Evolutionary conservation across 2,888 invertebrate species (phyloP), one percentile per base, ranked within the genome.

Genomic region (Eristalis arbustorum): DNA sequence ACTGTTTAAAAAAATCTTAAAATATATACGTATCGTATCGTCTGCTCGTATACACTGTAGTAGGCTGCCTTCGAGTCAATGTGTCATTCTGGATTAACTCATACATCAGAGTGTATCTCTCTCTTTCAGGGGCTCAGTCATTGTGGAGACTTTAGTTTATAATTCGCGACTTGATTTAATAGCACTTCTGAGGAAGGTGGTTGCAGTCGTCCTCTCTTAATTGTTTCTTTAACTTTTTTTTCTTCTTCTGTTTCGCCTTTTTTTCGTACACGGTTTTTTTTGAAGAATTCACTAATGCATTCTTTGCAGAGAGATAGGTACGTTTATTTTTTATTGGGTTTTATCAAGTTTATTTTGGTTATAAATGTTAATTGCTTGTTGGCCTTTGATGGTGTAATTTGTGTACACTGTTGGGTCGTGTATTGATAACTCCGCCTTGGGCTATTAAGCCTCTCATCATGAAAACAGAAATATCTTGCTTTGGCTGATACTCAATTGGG

Each of bases 61-160:
- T 25, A 25, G 25, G 25, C 11, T 25, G 18, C 63, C n/a, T 63
- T 56, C 34, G 37, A 28, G 23, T 56, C 69, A 63, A 64, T 77
- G 71, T 77, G 71, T 71, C 69, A 71, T 34, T 61, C 67, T 42
- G 69, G 63, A 71, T 76, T 69, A 76, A 76, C 62, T 69, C 68
- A 69, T 49, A 76, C 76, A 76, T 76, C 77, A 69, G 34, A 23
- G 25, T 13, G 18, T 18, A 66, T 59, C 23, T 68, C 31, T 75
- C 42, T 66, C 42, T 66, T 37, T 13, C 31, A 25, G 18, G 18
- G 67, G 13, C 31, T 57, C 40, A 40, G 64, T 25, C 63, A 57
- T 18, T 22, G 63, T 28, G 37, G 63, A 40, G 69, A 57, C 56
- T 40, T 49, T 64, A 25, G 63, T 77, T 77, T 77, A 77, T 71